Conservation (phyloP, 2,797 vertebrate species). For the Paratrypauchen microcephalus region DNA sequence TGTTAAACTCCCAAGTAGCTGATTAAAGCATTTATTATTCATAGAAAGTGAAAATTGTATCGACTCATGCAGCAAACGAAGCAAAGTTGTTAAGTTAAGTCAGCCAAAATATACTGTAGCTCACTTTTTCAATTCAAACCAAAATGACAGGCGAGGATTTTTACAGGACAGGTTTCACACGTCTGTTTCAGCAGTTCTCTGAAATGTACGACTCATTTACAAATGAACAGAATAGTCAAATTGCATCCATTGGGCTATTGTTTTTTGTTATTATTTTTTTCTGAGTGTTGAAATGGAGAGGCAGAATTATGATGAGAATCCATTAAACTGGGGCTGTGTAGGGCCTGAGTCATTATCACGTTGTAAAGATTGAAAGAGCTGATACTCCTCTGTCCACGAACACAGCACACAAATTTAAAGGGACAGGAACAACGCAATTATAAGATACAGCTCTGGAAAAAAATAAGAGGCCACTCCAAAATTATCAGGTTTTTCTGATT, state of each 20-base stretch:
- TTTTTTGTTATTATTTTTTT: not conserved
- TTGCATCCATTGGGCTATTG: not conserved
- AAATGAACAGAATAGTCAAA: not conserved
- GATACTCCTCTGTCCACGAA: not conserved
- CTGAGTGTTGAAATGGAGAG: constrained; percentile 3
- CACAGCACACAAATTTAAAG: not conserved
- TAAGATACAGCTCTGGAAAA: too few relatives aligned
- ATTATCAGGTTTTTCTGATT: too few relatives aligned
- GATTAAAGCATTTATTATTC: not conserved
- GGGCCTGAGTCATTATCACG: constrained; percentile 27
- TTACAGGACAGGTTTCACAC: not conserved
- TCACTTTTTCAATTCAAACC: not conserved
- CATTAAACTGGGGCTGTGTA: constrained; percentile 10
- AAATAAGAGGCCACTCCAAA: too few relatives aligned
- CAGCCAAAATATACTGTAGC: not conserved
- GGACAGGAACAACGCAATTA: not conserved
- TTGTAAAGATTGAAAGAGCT: constrained; percentile 1
- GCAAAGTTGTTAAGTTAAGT: not conserved
- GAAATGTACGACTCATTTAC: not conserved
- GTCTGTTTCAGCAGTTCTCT: not conserved
- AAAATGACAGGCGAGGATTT: not conserved
- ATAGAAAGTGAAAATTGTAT: too few relatives aligned
- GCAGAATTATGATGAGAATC: constrained; percentile 9
- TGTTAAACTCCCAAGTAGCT: not conserved
- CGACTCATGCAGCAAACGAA: too few relatives aligned